A percentile compares a stretch with the other conserved stretches of the same genome.
phyloP scores from a whole-genome alignment of 92 coral and sea anemone genomes.

The Umimayanthus kanabou region DNA sequence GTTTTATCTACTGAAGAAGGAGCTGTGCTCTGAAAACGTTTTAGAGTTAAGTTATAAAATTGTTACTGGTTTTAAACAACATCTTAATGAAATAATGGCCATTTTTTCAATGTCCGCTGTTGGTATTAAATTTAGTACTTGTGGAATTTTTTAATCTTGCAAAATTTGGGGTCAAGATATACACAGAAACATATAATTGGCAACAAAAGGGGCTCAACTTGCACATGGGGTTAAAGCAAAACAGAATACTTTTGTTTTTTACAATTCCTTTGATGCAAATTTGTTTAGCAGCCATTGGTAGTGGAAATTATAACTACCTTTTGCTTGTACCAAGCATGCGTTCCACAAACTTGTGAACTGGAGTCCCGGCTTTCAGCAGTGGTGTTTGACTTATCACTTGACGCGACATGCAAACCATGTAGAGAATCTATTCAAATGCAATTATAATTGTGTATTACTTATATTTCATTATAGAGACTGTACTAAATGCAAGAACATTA shows the following conservation, averaged over 20 bases:
- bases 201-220: background rate
- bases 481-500: background rate
- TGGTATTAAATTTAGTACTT: background rate
- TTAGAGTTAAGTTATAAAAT: no score
- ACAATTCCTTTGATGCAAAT: background rate
- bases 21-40: no score
- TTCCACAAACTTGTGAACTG: slow-evolving; percentile 25
- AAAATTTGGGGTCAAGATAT: background rate
- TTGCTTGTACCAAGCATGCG: slow-evolving; percentile 10
- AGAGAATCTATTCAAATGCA: background rate
- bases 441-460: background rate
- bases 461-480: background rate
- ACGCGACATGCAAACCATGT: slow-evolving; percentile 35
- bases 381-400: slow-evolving; percentile 24
- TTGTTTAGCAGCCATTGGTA: background rate
- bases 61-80: no score
- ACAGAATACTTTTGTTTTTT: background rate
- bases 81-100: background rate
- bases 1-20: no score
- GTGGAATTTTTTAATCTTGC: background rate
- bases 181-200: background rate
- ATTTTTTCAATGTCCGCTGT: background rate
- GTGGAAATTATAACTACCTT: background rate
- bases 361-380: slow-evolving; percentile 18
- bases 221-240: background rate